These are phyloP conservation scores for Bombus difficillimus DNA, from an alignment of 1,140 invertebrate genomes.

Conservation along the genomic window DNA sequence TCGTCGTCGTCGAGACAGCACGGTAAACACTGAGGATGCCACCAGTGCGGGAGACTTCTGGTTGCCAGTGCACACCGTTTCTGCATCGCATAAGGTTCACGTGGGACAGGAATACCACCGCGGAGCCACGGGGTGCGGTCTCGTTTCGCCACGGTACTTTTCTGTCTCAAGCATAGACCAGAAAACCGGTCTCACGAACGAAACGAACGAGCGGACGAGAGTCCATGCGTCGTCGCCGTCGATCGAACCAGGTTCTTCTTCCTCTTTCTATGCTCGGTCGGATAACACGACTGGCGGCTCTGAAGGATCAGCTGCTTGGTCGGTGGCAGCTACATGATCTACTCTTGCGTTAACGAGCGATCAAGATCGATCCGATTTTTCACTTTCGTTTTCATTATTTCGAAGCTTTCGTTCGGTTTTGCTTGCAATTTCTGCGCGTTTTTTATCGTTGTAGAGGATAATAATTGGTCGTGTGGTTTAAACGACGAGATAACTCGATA, in stretches of 20 bases:
- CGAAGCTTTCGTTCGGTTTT: background rate
- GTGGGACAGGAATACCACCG: conserved; percentile 50
- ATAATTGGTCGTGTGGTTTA: no score
- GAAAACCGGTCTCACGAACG: conserved; percentile 58
- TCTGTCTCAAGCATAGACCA: conserved; percentile 44
- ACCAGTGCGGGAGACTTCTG: conserved; percentile 38
- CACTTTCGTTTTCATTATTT: background rate
- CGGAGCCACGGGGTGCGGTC: conserved; percentile 62
- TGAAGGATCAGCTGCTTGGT: conserved; percentile 34
- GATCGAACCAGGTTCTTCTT: background rate
- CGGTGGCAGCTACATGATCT: conserved; percentile 48
- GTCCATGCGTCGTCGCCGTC: background rate
- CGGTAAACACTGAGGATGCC: conserved; percentile 37
- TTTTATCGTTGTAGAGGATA: no score
- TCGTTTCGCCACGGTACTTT: conserved; percentile 64
- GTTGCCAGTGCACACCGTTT: conserved; percentile 12
- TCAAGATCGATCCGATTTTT: background rate
- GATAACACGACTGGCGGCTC: background rate
- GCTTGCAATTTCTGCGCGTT: no score
- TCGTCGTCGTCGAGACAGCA: conserved; percentile 6
- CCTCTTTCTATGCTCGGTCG: background rate
- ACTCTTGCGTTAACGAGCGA: conserved; percentile 18
- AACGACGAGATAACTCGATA: no score
- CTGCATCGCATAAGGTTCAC: conserved; percentile 40
- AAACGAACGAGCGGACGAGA: conserved; percentile 24